Evolutionary conservation across 2,888 invertebrate genomes (phyloP).

Genomic region (Limnephilus rhombicus): DNA sequence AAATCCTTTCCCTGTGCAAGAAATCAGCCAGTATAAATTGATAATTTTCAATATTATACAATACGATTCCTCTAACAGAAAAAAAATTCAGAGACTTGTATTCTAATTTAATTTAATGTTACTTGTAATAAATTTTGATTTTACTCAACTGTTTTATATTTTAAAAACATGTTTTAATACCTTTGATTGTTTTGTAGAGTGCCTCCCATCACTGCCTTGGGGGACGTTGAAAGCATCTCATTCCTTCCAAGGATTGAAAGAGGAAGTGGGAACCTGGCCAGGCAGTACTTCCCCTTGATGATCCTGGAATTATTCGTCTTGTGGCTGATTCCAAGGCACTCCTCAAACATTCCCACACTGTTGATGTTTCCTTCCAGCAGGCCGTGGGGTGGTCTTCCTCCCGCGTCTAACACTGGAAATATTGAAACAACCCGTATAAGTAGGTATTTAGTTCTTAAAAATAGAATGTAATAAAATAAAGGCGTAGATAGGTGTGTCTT

Average conservation of each 20-base stretch:
- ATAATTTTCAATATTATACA: no score
- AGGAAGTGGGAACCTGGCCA: slow-evolving; percentile 16
- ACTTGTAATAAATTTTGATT: no score
- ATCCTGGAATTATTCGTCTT: slow-evolving; percentile 1
- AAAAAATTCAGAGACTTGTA: no score
- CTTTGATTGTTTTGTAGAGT: neutral
- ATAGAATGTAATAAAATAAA: no score
- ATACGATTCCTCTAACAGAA: no score
- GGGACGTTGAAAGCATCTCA: neutral
- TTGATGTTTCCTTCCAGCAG: slow-evolving; percentile 52
- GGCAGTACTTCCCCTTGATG: slow-evolving; percentile 51
- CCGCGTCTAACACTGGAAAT: slow-evolving; percentile 57
- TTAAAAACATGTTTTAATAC: neutral
- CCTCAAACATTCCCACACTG: slow-evolving; percentile 54
- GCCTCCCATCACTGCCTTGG: neutral
- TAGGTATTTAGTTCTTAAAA: no score
- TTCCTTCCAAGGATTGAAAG: neutral
- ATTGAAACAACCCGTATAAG: no score
- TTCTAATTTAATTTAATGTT: no score
- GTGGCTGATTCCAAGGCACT: slow-evolving; percentile 47
- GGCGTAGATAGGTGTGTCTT: no score
- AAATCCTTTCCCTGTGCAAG: no score
- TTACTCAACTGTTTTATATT: no score
- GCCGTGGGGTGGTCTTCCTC: slow-evolving; percentile 52
- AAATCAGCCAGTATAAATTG: no score